Conservation (phyloP, 2,888 invertebrate species). For the Athalia cordata region DNA sequence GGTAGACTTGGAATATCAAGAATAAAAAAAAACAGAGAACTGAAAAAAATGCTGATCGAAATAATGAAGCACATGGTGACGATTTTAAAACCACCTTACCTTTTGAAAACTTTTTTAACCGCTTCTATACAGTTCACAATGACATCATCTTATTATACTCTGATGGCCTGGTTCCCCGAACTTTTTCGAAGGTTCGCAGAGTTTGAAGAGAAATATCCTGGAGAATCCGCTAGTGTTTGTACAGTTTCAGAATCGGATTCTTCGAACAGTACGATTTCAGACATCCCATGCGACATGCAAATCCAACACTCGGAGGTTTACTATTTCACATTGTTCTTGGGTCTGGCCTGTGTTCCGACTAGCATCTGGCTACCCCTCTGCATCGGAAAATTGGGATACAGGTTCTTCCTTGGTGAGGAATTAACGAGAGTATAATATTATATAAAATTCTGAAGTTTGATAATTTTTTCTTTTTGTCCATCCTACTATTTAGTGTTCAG, state of each 20-base stretch:
- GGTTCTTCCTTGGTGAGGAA: constrained; percentile 83
- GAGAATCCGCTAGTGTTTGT: constrained; percentile 83
- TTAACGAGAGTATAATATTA: too few relatives aligned
- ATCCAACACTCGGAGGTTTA: constrained; percentile 81
- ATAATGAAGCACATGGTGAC: constrained; percentile 85
- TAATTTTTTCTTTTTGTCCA: not conserved
- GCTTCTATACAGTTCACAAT: constrained; percentile 88
- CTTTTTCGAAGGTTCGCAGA: constrained; percentile 86
- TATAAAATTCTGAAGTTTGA: not conserved
- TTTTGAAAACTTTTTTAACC: constrained; percentile 83
- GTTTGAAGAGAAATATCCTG: constrained; percentile 81
- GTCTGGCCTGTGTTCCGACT: constrained; percentile 85
- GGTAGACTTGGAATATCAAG: constrained; percentile 26
- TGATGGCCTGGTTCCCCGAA: constrained; percentile 94
- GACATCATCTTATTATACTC: constrained; percentile 90
- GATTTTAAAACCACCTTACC: constrained; percentile 82
- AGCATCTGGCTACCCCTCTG: constrained; percentile 86
- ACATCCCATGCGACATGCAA: constrained; percentile 78
- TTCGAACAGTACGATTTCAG: constrained; percentile 59
- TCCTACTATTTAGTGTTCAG: constrained; percentile 79
- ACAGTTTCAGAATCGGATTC: constrained; percentile 79
- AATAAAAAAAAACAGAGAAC: constrained; percentile 77
- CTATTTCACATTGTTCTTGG: constrained; percentile 84
- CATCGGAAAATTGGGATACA: constrained; percentile 86
- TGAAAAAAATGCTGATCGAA: constrained; percentile 79